Conservation (phyloP, 1,140 invertebrate species). For the Globodera ellingtonae region DNA sequence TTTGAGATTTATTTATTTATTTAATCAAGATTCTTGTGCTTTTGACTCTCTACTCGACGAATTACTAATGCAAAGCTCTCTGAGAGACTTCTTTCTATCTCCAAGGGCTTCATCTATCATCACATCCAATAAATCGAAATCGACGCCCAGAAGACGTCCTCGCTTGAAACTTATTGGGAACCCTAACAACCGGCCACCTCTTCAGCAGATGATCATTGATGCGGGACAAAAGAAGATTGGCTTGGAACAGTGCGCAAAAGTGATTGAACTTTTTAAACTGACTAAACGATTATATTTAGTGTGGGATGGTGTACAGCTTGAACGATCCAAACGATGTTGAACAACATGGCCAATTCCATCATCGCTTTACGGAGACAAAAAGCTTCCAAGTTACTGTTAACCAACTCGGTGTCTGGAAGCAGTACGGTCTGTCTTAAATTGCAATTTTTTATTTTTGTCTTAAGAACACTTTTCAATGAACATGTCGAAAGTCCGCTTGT, state of each 20-base stretch:
- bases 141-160: slow-evolving; percentile 22
- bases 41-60: not conserved
- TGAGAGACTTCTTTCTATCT: slow-evolving; percentile 26
- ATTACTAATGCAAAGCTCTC: slow-evolving; percentile 18
- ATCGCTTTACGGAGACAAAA: slow-evolving; percentile 47
- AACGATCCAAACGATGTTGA: slow-evolving; percentile 35
- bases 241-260: slow-evolving; percentile 41
- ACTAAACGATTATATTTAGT: slow-evolving; percentile 38
- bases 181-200: not conserved
- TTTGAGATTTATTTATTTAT: too few relatives aligned
- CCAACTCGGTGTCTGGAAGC: slow-evolving; percentile 44
- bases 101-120: slow-evolving; percentile 25
- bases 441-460: not conserved
- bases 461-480: slow-evolving; percentile 31
- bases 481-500: slow-evolving; percentile 12
- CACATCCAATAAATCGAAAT: slow-evolving; percentile 18
- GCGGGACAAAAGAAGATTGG: slow-evolving; percentile 50
- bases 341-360: slow-evolving; percentile 42
- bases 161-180: slow-evolving; percentile 23
- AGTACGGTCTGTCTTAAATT: slow-evolving; percentile 18
- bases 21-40: too few relatives aligned
- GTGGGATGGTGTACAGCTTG: slow-evolving; percentile 51
- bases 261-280: slow-evolving; percentile 21
- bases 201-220: slow-evolving; percentile 46
- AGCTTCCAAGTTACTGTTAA: slow-evolving; percentile 32